phyloP scores from a whole-genome alignment of 2,113 vertebrate species.

The Calyptommatus sinebrachiatus region DNA sequence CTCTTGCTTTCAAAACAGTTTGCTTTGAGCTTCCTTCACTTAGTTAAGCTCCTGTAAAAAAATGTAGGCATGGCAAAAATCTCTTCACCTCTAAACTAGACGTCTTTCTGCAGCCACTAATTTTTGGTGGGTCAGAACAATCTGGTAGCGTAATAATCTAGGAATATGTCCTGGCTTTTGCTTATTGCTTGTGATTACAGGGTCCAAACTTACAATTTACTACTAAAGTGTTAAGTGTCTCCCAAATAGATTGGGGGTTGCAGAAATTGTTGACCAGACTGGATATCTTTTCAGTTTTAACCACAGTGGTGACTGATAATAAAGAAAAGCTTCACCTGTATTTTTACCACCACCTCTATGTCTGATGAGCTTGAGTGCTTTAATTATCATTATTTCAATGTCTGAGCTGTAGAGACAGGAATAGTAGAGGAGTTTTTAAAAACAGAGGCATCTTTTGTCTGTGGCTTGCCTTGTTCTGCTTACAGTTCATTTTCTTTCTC shows the following conservation, averaged over 20 bases:
- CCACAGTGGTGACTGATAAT: background rate
- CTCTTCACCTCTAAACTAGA: background rate
- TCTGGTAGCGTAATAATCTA: rapidly evolving
- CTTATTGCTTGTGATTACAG: background rate
- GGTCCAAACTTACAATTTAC: background rate
- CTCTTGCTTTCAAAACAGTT: no score
- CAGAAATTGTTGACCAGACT: background rate
- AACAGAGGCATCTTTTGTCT: background rate
- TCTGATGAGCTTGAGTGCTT: background rate
- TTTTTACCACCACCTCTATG: background rate
- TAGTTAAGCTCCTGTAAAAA: no score
- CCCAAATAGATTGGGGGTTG: constrained; percentile 13
- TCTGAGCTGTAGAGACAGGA: background rate
- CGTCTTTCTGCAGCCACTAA: background rate
- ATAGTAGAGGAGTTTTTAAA: rapidly evolving
- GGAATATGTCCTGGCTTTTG: background rate
- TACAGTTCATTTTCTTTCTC: background rate
- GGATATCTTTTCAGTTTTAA: background rate
- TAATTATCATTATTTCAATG: background rate
- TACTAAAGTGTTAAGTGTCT: background rate
- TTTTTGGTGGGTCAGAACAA: background rate
- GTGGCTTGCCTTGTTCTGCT: background rate
- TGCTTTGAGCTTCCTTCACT: no score
- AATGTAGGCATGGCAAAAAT: background rate
- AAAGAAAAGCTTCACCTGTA: background rate